These are phyloP conservation scores for Ceratina japonica DNA, from an alignment of 1,140 invertebrate genomes.

Conservation along the genomic window DNA sequence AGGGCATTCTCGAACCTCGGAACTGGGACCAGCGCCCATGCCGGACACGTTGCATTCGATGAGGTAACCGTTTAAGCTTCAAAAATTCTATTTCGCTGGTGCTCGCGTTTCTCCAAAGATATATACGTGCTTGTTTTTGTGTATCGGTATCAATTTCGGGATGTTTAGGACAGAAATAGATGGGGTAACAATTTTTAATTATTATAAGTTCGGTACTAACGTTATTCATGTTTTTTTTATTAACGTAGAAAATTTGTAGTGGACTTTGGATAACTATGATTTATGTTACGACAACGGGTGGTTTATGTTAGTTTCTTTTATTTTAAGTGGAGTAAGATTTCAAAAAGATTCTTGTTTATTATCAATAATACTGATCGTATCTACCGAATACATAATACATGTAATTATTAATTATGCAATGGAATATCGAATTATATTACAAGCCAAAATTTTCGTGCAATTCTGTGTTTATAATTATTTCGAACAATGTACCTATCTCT, in stretches of 20 bases:
- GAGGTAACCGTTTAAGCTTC: constrained; percentile 6
- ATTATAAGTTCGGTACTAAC: no score
- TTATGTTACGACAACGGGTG: no score
- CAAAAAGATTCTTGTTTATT: no score
- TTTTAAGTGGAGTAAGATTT: background rate
- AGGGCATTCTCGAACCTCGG: background rate
- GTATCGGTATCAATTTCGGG: no score
- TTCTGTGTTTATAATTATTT: background rate
- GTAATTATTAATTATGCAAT: background rate
- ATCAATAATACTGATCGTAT: background rate
- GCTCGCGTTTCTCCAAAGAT: no score
- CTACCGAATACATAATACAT: background rate
- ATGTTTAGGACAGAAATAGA: no score
- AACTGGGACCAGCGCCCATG: background rate
- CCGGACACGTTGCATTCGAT: background rate
- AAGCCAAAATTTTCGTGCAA: background rate
- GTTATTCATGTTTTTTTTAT: no score
- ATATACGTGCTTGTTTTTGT: no score
- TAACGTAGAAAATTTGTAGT: no score
- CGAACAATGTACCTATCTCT: background rate
- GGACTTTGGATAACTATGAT: no score
- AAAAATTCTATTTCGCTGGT: background rate
- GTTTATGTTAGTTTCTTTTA: no score
- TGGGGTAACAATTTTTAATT: no score
- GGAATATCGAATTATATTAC: background rate